These are phyloP conservation scores for Heteractis magnifica DNA, from an alignment of 92 coral and sea anemone species.

Conservation along the genomic window DNA sequence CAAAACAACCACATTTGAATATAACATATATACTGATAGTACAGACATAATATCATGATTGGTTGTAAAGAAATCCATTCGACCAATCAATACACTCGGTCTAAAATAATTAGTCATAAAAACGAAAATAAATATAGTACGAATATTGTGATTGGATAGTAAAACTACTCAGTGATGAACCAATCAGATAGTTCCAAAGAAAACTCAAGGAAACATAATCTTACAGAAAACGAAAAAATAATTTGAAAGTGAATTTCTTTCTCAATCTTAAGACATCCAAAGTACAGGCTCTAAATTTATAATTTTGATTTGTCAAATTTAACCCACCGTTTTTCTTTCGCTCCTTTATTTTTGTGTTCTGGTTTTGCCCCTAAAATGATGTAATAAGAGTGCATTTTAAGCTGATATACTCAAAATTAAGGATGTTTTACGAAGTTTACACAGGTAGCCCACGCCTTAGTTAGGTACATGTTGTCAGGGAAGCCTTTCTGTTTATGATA, in stretches of 20 bases:
- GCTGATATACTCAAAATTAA: no score
- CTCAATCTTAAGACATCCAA: no score
- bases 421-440: no score
- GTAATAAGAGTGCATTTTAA: no score
- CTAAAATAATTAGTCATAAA: not conserved
- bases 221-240: not conserved
- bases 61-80: not conserved
- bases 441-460: not conserved
- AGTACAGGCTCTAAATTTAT: not conserved
- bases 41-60: not conserved
- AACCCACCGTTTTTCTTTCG: not conserved
- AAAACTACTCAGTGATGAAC: not conserved
- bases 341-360: not conserved
- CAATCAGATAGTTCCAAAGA: not conserved
- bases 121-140: not conserved
- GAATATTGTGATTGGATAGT: constrained; percentile 6
- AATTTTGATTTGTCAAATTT: no score
- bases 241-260: not conserved
- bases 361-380: not conserved
- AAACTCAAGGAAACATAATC: not conserved
- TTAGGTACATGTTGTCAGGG: not conserved
- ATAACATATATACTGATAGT: not conserved
- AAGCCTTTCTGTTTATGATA: not conserved
- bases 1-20: not conserved
- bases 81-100: not conserved